phyloP scores from a whole-genome alignment of 2,113 vertebrate species.

The Heliornis fulica region DNA sequence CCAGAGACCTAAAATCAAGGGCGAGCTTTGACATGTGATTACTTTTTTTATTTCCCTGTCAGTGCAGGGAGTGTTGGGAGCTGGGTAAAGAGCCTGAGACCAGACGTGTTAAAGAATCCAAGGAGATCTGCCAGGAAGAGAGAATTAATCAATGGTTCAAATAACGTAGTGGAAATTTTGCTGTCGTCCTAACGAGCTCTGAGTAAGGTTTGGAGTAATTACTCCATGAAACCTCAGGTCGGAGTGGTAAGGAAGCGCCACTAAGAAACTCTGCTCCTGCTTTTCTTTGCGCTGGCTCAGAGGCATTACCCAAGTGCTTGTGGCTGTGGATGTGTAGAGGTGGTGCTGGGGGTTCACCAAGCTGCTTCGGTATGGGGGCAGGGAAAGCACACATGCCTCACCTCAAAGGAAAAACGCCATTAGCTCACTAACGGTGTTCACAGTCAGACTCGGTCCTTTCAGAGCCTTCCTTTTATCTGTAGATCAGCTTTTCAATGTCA shows the following conservation, averaged over 20 bases:
- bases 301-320: not conserved
- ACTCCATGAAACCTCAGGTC: not conserved
- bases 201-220: not conserved
- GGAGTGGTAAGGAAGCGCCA: not conserved
- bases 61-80: not conserved
- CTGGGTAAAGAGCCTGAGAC: not conserved
- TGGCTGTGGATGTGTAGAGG: not conserved
- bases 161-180: not conserved
- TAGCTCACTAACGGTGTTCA: not conserved
- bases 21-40: slow-evolving; percentile 33
- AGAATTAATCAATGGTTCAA: slow-evolving; percentile 14
- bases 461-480: not conserved
- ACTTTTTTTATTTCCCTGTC: slow-evolving; percentile 16
- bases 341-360: not conserved
- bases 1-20: slow-evolving; percentile 34
- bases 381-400: not conserved
- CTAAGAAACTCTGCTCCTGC: not conserved
- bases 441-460: not conserved
- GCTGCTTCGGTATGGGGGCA: not conserved
- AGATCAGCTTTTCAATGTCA: not conserved
- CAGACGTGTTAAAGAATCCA: slow-evolving; percentile 20
- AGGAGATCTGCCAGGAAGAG: not conserved
- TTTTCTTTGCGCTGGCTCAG: not conserved
- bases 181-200: not conserved
- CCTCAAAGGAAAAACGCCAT: not conserved